phyloP scores from a whole-genome alignment of 2,113 vertebrate genomes.

The Sterna hirundo region DNA sequence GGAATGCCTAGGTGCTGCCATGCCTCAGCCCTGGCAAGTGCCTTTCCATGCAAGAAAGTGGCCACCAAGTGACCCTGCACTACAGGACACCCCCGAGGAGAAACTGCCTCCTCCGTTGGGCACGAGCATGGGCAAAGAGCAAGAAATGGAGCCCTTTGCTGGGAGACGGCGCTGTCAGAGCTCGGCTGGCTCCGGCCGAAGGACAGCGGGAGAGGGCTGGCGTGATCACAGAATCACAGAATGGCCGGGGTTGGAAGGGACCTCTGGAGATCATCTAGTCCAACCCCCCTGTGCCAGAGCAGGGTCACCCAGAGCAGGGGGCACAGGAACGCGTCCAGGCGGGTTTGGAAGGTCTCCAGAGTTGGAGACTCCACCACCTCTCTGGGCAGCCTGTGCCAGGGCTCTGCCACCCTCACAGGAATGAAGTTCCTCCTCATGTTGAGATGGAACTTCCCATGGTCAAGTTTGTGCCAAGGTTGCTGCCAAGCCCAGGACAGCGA shows the following conservation, averaged over 20 bases:
- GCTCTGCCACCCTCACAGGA: too few species aligned
- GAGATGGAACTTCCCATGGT: too few species aligned
- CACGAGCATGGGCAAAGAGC: background rate
- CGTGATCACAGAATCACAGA: too few species aligned
- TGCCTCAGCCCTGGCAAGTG: background rate
- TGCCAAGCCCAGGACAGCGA: background rate
- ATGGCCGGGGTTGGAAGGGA: too few species aligned
- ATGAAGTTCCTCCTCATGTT: too few species aligned
- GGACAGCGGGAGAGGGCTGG: background rate
- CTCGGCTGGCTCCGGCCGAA: background rate
- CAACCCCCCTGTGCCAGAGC: too few species aligned
- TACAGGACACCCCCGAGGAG: background rate
- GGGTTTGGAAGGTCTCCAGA: too few species aligned
- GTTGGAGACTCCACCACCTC: too few species aligned
- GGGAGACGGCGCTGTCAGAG: background rate
- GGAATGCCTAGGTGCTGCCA: background rate
- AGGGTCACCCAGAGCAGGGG: too few species aligned
- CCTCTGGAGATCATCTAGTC: too few species aligned
- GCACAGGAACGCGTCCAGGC: too few species aligned
- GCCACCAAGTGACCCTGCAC: background rate
- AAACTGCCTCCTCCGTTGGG: background rate
- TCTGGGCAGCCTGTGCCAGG: too few species aligned
- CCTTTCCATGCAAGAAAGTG: background rate
- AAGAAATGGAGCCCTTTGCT: background rate
- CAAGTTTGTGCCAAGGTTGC: background rate